phyloP scores from a whole-genome alignment of 2,888 invertebrate species.

The Epinotia brunnichana region DNA sequence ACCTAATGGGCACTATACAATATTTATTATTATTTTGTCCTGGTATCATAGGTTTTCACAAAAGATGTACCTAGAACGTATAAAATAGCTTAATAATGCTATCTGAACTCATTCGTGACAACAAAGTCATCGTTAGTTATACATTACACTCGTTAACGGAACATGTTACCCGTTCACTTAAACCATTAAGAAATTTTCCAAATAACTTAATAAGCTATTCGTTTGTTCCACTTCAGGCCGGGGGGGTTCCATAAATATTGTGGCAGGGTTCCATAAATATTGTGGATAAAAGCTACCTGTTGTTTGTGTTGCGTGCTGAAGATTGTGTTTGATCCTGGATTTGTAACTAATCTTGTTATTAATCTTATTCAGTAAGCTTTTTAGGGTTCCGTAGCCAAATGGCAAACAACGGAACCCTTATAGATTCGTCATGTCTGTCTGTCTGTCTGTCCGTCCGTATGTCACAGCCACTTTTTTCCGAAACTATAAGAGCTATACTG shows the following conservation, averaged over 20 bases:
- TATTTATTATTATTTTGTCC: too few species aligned
- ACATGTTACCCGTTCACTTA: conserved; percentile 26
- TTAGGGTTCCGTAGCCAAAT: too few species aligned
- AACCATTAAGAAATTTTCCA: conserved; percentile 39
- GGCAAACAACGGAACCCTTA: too few species aligned
- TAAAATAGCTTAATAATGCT: too few species aligned
- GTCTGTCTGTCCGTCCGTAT: too few species aligned
- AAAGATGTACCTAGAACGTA: too few species aligned
- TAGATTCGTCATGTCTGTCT: too few species aligned
- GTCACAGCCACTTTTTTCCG: too few species aligned
- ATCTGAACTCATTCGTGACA: conserved; percentile 6
- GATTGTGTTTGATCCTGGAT: not conserved
- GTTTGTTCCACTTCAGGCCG: conserved; percentile 46
- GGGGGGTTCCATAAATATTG: conserved; percentile 43
- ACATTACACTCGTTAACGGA: conserved; percentile 28
- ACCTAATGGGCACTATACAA: too few species aligned
- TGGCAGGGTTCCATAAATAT: conserved; percentile 40
- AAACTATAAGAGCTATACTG: too few species aligned
- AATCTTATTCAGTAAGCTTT: too few species aligned
- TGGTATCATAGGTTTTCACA: too few species aligned
- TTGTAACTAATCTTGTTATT: conserved; percentile 21
- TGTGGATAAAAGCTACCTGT: conserved; percentile 49
- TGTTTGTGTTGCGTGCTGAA: conserved; percentile 52
- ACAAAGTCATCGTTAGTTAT: conserved; percentile 10
- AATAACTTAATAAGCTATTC: conserved; percentile 48